phyloP scores from a whole-genome alignment of 1,140 invertebrate genomes.

The Sminthurides bifidus region DNA sequence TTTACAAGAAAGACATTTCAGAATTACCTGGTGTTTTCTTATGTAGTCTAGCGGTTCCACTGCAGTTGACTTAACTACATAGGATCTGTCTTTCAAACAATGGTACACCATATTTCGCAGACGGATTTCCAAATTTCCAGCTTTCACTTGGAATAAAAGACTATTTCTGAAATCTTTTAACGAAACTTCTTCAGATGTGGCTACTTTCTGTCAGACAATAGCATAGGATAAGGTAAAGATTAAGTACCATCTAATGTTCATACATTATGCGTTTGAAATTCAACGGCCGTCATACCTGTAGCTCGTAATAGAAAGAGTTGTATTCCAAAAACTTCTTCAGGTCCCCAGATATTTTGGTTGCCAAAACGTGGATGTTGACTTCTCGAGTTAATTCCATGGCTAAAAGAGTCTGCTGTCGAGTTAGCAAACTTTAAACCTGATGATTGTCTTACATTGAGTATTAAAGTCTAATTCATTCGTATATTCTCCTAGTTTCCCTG shows the following conservation, averaged over 20 bases:
- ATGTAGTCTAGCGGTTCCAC: conserved; percentile 50
- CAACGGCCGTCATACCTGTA: conserved; percentile 41
- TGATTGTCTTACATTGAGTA: too few species aligned
- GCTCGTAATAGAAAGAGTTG: conserved; percentile 47
- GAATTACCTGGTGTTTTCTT: conserved; percentile 56
- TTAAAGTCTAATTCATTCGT: too few species aligned
- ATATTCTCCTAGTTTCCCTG: too few species aligned
- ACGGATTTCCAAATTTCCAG: conserved; percentile 61
- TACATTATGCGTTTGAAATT: neutral
- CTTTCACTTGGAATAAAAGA: conserved; percentile 56
- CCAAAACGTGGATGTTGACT: conserved; percentile 44
- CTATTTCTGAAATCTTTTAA: conserved; percentile 63
- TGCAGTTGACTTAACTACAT: conserved; percentile 21
- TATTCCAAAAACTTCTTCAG: conserved; percentile 51
- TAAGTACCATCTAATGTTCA: neutral
- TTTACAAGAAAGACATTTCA: neutral
- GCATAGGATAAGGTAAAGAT: neutral
- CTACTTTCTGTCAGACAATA: conserved; percentile 47
- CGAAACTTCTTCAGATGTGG: conserved; percentile 55
- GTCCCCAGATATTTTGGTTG: conserved; percentile 49
- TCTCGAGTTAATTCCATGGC: too few species aligned
- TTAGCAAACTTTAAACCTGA: too few species aligned
- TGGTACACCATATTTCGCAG: conserved; percentile 70
- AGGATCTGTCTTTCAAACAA: conserved; percentile 44
- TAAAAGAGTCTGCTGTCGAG: too few species aligned